Percentiles rank a stretch among this genome's conserved stretches.
Conservation (phyloP, 1,140 invertebrate genomes). For the Oscheius sp. region DNA sequence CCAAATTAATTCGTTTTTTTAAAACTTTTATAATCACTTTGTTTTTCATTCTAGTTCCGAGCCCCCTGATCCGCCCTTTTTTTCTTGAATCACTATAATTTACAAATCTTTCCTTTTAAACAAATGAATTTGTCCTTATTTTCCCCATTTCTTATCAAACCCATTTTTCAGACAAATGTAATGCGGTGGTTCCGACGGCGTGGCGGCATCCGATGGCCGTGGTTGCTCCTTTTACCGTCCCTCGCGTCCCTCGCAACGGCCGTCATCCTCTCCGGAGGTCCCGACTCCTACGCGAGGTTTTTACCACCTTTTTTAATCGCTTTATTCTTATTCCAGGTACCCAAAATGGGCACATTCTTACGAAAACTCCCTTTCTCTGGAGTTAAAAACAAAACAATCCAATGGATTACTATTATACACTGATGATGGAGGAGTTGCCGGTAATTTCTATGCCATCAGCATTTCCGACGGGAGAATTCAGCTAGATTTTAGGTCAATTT, state of each 20-base stretch:
- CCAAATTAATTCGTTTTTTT: no score
- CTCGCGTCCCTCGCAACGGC: neutral
- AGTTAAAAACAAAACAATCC: constrained; percentile 83
- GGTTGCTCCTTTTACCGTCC: neutral
- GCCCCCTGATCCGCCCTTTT: neutral
- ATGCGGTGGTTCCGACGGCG: neutral
- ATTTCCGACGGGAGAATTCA: constrained; percentile 83
- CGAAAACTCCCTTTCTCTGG: constrained; percentile 74
- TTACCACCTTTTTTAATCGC: neutral
- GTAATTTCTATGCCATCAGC: constrained; percentile 89
- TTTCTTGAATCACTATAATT: neutral
- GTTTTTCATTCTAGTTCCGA: neutral
- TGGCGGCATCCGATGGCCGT: neutral
- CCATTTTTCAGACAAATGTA: neutral
- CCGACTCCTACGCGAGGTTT: constrained; percentile 52
- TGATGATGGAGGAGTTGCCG: constrained; percentile 83
- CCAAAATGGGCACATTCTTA: constrained; percentile 60
- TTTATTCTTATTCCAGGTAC: constrained; percentile 42
- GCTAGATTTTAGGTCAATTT: constrained; percentile 72
- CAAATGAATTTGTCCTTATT: neutral
- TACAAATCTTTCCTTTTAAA: no score
- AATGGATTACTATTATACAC: constrained; percentile 85
- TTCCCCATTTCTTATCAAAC: neutral
- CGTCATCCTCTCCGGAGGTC: constrained; percentile 47
- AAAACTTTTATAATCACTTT: no score